Conservation (phyloP, 1,140 invertebrate genomes). For the Theocolax elegans region DNA sequence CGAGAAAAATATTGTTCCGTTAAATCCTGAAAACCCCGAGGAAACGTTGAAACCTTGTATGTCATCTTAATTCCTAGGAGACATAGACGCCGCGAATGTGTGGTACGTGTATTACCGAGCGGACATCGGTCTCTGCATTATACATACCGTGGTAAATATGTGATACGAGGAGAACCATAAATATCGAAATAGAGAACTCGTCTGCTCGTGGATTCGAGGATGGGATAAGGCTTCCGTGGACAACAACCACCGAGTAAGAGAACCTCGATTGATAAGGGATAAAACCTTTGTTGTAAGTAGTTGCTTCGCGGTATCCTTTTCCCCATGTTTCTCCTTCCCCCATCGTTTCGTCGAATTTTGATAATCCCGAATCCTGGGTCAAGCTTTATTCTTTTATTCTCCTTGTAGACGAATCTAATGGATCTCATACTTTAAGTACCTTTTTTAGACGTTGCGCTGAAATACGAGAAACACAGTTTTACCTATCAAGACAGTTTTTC, state of each 20-base stretch:
- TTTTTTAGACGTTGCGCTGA: no score
- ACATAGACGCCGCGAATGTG: not conserved
- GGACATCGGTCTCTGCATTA: slow-evolving; percentile 25
- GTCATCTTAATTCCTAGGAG: slow-evolving; percentile 30
- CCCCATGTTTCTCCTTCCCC: not conserved
- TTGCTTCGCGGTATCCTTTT: slow-evolving; percentile 6
- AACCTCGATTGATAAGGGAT: slow-evolving; percentile 42
- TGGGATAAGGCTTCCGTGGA: slow-evolving; percentile 20
- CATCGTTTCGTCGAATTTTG: slow-evolving; percentile 17
- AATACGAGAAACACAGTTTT: no score
- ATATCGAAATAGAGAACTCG: slow-evolving; percentile 33
- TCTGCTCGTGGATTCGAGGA: slow-evolving; percentile 21
- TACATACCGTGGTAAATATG: slow-evolving; percentile 31
- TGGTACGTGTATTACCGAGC: not conserved
- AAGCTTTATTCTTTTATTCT: slow-evolving; percentile 28
- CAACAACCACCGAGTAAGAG: not conserved
- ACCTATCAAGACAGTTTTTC: no score
- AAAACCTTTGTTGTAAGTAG: slow-evolving; percentile 34
- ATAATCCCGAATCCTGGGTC: not conserved
- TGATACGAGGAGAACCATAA: slow-evolving; percentile 18
- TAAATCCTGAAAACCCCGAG: no score
- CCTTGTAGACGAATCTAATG: no score
- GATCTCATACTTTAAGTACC: no score
- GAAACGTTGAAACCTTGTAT: slow-evolving; percentile 23
- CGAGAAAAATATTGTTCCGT: no score